Percentiles rank a stretch among this genome's conserved stretches.
Evolutionary conservation across 2,888 invertebrate species (phyloP).

Genomic region (Drosophila helvetica): DNA sequence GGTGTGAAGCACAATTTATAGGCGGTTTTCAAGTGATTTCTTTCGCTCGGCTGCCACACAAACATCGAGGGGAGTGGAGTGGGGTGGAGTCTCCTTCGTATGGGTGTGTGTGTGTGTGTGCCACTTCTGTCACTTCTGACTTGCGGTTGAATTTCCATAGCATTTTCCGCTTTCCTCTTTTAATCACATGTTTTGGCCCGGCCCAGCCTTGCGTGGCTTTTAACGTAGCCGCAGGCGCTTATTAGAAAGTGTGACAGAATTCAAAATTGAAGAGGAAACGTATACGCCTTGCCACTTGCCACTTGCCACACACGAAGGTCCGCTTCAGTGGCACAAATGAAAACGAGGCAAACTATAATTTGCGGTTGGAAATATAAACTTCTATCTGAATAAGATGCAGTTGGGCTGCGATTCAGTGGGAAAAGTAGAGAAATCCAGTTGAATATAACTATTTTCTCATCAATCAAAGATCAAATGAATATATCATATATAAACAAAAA

Average conservation of each 20-base stretch:
- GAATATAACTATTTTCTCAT: too few relatives aligned
- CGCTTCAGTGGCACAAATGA: slow-evolving; percentile 21
- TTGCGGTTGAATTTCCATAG: slow-evolving; percentile 55
- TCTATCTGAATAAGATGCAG: background rate
- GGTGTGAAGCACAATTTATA: slow-evolving; percentile 60
- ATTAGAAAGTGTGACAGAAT: slow-evolving; percentile 77
- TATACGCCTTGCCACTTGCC: slow-evolving; percentile 69
- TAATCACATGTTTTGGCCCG: slow-evolving; percentile 63
- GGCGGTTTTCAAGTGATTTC: slow-evolving; percentile 71
- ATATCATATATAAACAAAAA: too few relatives aligned
- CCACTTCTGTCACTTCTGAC: slow-evolving; percentile 72
- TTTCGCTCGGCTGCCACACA: slow-evolving; percentile 50
- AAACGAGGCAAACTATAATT: slow-evolving; percentile 12
- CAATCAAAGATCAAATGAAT: too few relatives aligned
- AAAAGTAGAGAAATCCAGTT: background rate
- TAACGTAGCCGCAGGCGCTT: slow-evolving; percentile 51
- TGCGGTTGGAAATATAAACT: slow-evolving; percentile 20
- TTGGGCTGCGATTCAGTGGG: too few relatives aligned
- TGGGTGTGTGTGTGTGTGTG: slow-evolving; percentile 49
- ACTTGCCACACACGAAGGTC: slow-evolving; percentile 36
- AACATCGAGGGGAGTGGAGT: slow-evolving; percentile 24
- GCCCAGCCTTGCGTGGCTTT: slow-evolving; percentile 61
- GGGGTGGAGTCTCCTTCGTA: slow-evolving; percentile 35
- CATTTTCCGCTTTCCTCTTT: slow-evolving; percentile 21
- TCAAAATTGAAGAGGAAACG: slow-evolving; percentile 75